Conservation (phyloP, 2,113 vertebrate species). For the Seriola quinqueradiata region DNA sequence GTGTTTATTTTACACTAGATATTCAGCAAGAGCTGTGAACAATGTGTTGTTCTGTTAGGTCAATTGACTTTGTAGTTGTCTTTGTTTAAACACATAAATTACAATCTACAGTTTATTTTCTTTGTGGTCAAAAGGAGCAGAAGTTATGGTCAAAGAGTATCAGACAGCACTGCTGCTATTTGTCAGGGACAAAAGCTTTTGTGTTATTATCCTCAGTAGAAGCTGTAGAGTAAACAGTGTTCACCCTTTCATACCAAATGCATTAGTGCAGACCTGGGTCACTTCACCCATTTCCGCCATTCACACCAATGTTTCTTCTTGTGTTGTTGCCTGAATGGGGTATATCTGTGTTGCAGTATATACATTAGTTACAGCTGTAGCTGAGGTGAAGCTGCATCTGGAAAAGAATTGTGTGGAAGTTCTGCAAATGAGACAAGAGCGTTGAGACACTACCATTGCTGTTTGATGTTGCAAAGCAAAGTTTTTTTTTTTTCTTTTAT, state of each 20-base stretch:
- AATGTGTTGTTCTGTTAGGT: not conserved
- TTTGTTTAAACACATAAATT: not conserved
- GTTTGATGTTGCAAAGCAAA: slow-evolving; percentile 54
- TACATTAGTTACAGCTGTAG: not conserved
- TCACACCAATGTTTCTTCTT: not conserved
- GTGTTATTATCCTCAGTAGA: slow-evolving; percentile 6
- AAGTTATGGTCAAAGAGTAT: not conserved
- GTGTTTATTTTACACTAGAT: slow-evolving; percentile 15
- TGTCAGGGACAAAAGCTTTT: not conserved
- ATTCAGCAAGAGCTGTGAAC: not conserved
- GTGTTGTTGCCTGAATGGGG: not conserved
- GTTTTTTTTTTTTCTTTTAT: slow-evolving; percentile 13
- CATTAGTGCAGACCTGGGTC: slow-evolving; percentile 1
- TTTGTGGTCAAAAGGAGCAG: not conserved
- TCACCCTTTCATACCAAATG: slow-evolving; percentile 40
- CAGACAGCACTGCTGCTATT: not conserved
- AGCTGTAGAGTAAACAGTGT: slow-evolving; percentile 24
- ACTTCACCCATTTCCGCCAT: too few relatives aligned
- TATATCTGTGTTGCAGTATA: slow-evolving; percentile 24
- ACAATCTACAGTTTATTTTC: not conserved
- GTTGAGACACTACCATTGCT: slow-evolving; percentile 29
- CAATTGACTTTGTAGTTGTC: not conserved
- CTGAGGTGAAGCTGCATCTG: slow-evolving; percentile 18
- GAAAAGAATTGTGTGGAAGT: slow-evolving; percentile 3
- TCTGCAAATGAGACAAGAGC: slow-evolving; percentile 18